Evolutionary conservation across 1,140 invertebrate genomes (phyloP).

Genomic region (Zaprionus inermis): DNA sequence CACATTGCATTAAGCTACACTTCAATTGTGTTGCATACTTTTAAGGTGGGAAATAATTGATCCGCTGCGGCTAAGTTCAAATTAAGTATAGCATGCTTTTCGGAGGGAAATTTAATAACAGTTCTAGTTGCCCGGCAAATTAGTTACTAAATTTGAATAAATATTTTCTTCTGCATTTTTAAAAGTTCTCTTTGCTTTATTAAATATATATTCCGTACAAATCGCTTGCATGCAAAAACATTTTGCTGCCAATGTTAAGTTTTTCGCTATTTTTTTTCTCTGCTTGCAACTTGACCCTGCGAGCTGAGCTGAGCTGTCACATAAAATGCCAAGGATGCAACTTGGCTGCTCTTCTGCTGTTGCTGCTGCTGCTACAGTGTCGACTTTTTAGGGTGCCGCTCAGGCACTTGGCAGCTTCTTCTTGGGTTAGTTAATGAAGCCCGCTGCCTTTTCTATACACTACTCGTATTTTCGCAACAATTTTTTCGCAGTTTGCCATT

Average conservation of each 20-base stretch:
- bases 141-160: too few relatives aligned
- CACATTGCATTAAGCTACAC: neutral
- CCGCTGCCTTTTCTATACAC: constrained; percentile 25
- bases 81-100: neutral
- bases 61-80: neutral
- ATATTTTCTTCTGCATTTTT: neutral
- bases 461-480: constrained; percentile 28
- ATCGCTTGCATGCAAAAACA: constrained; percentile 5
- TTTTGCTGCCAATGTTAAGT: neutral
- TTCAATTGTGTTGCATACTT: constrained; percentile 1
- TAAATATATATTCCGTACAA: neutral
- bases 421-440: constrained; percentile 73
- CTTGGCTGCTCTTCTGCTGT: constrained; percentile 6
- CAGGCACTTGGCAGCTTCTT: constrained; percentile 49
- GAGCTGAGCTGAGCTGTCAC: constrained; percentile 11
- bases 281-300: constrained; percentile 6
- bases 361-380: constrained; percentile 8
- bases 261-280: neutral
- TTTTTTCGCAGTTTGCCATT: constrained; percentile 48
- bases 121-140: too few relatives aligned
- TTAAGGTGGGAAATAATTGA: neutral
- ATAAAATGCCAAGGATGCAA: constrained; percentile 28
- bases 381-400: constrained; percentile 41
- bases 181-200: neutral
- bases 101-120: neutral